Conservation (phyloP, 2,888 invertebrate genomes). For the Cephus pygmeus region DNA sequence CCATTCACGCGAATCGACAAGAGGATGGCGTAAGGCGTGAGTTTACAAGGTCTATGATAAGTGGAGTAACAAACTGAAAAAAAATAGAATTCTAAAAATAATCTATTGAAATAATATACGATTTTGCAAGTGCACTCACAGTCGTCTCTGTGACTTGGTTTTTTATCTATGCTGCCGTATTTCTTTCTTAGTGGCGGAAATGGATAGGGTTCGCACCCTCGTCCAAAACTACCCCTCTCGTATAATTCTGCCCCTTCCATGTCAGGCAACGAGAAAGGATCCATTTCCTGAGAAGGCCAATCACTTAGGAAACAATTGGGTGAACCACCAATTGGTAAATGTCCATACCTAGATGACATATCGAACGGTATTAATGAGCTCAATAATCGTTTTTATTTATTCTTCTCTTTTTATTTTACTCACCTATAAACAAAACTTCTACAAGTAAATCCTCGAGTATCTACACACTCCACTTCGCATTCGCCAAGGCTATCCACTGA, state of each 20-base stretch:
- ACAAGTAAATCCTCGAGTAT: constrained; percentile 80
- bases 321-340: constrained; percentile 67
- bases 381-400: not conserved
- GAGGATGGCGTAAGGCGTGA: constrained; percentile 74
- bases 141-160: not conserved
- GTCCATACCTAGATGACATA: not conserved
- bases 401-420: constrained; percentile 57
- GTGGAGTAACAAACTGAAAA: constrained; percentile 80
- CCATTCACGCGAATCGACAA: constrained; percentile 76
- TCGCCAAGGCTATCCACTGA: constrained; percentile 77
- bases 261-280: constrained; percentile 71
- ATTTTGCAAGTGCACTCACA: not conserved
- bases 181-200: constrained; percentile 41
- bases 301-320: constrained; percentile 85
- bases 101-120: not conserved
- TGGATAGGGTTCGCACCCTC: constrained; percentile 81
- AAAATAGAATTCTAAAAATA: not conserved
- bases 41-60: constrained; percentile 80
- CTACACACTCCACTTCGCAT: constrained; percentile 83
- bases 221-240: constrained; percentile 83
- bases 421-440: constrained; percentile 83
- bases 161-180: not conserved
- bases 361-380: not conserved
- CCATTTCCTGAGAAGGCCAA: constrained; percentile 76
- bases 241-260: constrained; percentile 78